Base-by-base conservation (phyloP, 2,888 invertebrate species). In the Chymomyza procnemis region DNA sequence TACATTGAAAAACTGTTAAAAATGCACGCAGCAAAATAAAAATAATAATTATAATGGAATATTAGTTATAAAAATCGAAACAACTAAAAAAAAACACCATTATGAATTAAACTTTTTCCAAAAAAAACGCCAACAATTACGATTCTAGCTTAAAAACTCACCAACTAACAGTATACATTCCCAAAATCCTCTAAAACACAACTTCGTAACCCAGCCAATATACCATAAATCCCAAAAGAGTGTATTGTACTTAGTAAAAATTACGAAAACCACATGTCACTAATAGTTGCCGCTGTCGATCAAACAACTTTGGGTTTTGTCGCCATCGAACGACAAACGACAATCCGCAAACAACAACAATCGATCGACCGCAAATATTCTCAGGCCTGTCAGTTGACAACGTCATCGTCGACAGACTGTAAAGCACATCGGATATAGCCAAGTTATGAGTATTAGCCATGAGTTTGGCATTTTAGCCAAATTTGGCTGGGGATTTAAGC, bases 391-490 rank as follows among this genome's bases (percentile, higher is more conserved):
- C 81, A 84, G 75, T 80, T 69, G 80, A 62, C 71, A 72, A 34
- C 69, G 61, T 69, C 69, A 70, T 58, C 65, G 26, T 21, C 61
- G 60, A 62, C 67, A 56, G 64, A 62, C 55, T 65, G 63, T 66
- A 72, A 70, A 73, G 67, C 62, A 58, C 60, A 58, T 58, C 55
- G 58, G 50, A 57, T 50, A 6, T 61, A 65, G 74, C 61, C 60
- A 73, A 78, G 81, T 85, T 85, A 84, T 78, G 81, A 78, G 81
- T 84, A 86, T 81, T 86, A 81, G 81, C 81, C 77, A 69, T 73
- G 73, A 69, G 84, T 76, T 80, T 83, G 83, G 83, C 83, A 87
- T 83, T 83, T 87, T 82, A 66, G 74, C 83, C 83, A 87, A 85
- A 87, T 87, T 83, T 74, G 85, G 83, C 64, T 66, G 54, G 66